Percentiles rank a stretch among this genome's conserved stretches.
Conservation (phyloP, 2,888 invertebrate genomes). For the Polyploca ridens region DNA sequence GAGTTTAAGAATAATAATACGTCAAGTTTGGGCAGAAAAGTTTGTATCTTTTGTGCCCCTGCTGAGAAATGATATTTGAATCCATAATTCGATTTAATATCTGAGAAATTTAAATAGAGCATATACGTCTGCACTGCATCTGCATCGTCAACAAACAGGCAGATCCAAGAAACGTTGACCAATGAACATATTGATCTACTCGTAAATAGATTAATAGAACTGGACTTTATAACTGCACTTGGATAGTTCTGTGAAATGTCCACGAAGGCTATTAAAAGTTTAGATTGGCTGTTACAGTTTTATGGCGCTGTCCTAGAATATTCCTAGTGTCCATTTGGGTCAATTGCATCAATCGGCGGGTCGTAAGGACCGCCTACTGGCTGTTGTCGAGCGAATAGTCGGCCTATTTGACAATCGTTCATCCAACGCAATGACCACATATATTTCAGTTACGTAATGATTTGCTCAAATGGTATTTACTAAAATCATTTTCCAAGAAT, state of each 20-base stretch:
- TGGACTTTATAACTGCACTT: slow-evolving; percentile 22
- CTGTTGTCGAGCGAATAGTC: slow-evolving; percentile 17
- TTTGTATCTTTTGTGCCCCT: background rate
- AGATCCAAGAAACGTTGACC: background rate
- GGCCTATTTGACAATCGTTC: slow-evolving; percentile 23
- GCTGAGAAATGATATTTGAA: background rate
- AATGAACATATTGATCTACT: slow-evolving; percentile 19
- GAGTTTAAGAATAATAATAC: slow-evolving; percentile 21
- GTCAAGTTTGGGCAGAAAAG: background rate
- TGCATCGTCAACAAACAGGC: background rate
- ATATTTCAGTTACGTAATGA: slow-evolving; percentile 5
- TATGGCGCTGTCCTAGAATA: slow-evolving; percentile 43
- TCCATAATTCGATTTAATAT: background rate
- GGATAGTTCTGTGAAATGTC: slow-evolving; percentile 28
- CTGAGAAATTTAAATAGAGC: background rate
- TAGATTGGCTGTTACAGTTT: slow-evolving; percentile 51
- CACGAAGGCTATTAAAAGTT: slow-evolving; percentile 47
- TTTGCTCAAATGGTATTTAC: background rate
- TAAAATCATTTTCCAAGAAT: background rate
- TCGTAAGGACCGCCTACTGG: slow-evolving; percentile 50
- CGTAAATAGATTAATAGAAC: slow-evolving; percentile 22
- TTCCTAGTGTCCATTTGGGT: slow-evolving; percentile 59
- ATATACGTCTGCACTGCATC: background rate
- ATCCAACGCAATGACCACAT: slow-evolving; percentile 25
- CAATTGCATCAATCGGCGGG: slow-evolving; percentile 62